phyloP scores from a whole-genome alignment of 1,140 invertebrate genomes.

The Cyphomyrmex costatus region DNA sequence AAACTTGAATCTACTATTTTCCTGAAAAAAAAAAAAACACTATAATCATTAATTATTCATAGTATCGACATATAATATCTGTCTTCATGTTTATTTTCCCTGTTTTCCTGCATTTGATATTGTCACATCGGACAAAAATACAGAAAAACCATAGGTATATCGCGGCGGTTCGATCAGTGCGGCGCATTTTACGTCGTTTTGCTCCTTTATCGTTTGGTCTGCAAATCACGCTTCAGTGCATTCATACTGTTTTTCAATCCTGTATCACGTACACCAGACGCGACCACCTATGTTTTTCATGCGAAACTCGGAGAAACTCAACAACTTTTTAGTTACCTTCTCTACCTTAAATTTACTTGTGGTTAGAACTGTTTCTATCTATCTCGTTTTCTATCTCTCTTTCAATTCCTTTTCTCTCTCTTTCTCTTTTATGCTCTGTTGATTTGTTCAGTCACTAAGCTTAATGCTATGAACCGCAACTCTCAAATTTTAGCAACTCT shows the following conservation, averaged over 20 bases:
- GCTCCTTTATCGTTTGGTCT: conserved; percentile 47
- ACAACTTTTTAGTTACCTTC: conserved; percentile 66
- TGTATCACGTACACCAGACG: conserved; percentile 6
- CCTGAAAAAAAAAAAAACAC: background rate
- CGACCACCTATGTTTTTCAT: conserved; percentile 65
- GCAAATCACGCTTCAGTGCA: conserved; percentile 65
- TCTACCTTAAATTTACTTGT: conserved; percentile 25
- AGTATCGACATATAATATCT: background rate
- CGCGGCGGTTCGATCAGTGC: conserved; percentile 25
- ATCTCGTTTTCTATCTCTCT: background rate
- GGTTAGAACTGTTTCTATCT: conserved; percentile 8
- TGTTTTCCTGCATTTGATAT: conserved; percentile 38
- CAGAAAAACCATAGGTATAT: conserved; percentile 20
- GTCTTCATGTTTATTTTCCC: conserved; percentile 20
- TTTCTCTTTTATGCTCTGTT: background rate
- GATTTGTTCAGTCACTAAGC: conserved; percentile 41
- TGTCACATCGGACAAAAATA: conserved; percentile 50
- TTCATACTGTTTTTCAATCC: conserved; percentile 58
- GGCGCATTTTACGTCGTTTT: conserved; percentile 50
- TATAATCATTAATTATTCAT: conserved; percentile 24
- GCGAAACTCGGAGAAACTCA: conserved; percentile 50
- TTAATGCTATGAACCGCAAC: conserved; percentile 52
- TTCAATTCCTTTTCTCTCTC: background rate
- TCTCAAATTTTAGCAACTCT: conserved; percentile 33
- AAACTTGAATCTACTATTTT: background rate